Base-by-base conservation (phyloP, 92 coral and sea anemone species). In the Parazoanthus swiftii region DNA sequence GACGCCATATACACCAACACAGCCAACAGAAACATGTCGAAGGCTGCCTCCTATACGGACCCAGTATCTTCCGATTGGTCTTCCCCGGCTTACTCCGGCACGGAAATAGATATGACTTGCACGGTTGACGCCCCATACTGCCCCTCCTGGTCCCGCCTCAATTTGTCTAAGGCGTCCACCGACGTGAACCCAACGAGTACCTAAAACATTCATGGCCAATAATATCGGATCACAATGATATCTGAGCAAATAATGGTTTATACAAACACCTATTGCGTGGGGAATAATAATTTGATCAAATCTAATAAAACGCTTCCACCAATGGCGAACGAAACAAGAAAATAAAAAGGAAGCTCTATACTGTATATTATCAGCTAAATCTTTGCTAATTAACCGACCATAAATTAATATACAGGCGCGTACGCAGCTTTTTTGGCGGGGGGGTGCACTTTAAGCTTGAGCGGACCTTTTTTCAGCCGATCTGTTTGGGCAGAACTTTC, bases 11-110 rank as follows among this genome's bases (percentile, higher is more conserved):
- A 90, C 89, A 33, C 92, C 92, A 6, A 65, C 72, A 50, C 88
- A 83, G 16, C 92, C 92, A 39, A 88, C 92, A 21, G 87, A 38
- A 44, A 90, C 86, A 43, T 80, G 80, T 23, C 86, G 86, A 65
- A 71, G 86, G 38, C 80, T 86, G 13, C 81, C 80, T 44, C 86
- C 81, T 4, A 90, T 72, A 63, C 80, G 85, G 11, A 75, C 48
- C 92, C 92, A 90, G 46, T 84, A 26, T 48, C 79, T 72, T 71
- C 87, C 87, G 44, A 73, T 84, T 68, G 87, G 87, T 71, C 39
- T 84, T 71, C 65, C 42, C 5, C 78, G 77, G 75, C 78, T 84
- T 11, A 82, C 73, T 46, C 80, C 86, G 44, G 76, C 85, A 88
- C 90, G 79, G 58, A 33, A 46, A 54, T 51, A 78, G 37, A 88